These are phyloP conservation scores for Eupithecia subfuscata DNA, from an alignment of 2,888 invertebrate genomes.

Conservation along the genomic window DNA sequence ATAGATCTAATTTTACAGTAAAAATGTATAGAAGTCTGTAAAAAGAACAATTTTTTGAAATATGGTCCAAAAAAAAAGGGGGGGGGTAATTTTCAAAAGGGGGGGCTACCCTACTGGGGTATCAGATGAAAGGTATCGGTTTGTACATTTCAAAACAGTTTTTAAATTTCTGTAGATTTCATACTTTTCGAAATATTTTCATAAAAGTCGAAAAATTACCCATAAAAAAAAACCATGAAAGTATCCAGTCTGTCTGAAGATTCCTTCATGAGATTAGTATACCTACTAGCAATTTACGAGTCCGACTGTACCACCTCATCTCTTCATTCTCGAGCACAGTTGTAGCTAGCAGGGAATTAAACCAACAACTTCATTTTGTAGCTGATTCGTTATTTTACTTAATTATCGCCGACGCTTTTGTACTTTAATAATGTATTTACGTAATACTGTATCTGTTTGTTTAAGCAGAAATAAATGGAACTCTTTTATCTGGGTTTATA, in stretches of 20 bases:
- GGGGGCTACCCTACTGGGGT: too few species aligned
- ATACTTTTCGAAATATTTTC: too few species aligned
- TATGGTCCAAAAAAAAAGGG: too few species aligned
- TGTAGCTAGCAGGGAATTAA: slow-evolving; percentile 28
- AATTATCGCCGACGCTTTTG: slow-evolving; percentile 15
- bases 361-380: slow-evolving; percentile 23
- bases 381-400: slow-evolving; percentile 26
- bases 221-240: background rate
- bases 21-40: too few species aligned
- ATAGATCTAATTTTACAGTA: too few species aligned
- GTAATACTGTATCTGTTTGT: background rate
- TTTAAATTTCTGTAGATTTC: too few species aligned
- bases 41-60: too few species aligned
- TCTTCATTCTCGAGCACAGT: slow-evolving; percentile 29
- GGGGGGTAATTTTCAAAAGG: too few species aligned
- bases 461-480: background rate
- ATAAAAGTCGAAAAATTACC: too few species aligned
- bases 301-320: slow-evolving; percentile 27
- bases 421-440: background rate
- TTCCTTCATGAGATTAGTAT: background rate
- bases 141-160: too few species aligned
- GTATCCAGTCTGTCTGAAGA: background rate
- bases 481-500: background rate
- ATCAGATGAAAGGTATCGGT: too few species aligned
- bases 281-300: background rate